A percentile compares a stretch with the other conserved stretches of the same genome.
Evolutionary conservation across 2,888 invertebrate genomes (phyloP).

Genomic region (Hyalella azteca): DNA sequence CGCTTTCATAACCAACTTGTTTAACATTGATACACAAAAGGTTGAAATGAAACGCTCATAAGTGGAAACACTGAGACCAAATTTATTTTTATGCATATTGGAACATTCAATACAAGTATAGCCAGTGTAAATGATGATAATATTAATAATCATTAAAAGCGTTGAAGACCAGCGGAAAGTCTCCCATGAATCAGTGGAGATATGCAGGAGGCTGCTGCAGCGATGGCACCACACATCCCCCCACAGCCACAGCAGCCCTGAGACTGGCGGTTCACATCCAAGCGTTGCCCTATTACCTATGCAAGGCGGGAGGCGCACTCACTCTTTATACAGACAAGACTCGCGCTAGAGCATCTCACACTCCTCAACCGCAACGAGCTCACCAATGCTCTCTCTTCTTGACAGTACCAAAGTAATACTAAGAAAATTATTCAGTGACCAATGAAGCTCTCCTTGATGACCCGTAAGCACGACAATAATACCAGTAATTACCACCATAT

Average conservation of each 20-base stretch:
- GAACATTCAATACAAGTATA: slow-evolving; percentile 58
- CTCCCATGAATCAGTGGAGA: slow-evolving; percentile 47
- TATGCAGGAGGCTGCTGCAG: slow-evolving; percentile 44
- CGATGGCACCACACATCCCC: slow-evolving; percentile 40
- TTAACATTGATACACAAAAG: too few relatives aligned
- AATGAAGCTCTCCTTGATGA: slow-evolving; percentile 14
- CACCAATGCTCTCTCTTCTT: not conserved
- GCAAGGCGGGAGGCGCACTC: slow-evolving; percentile 3
- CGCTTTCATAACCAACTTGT: too few relatives aligned
- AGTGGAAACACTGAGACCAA: slow-evolving; percentile 59
- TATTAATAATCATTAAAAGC: slow-evolving; percentile 46
- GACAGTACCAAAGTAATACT: slow-evolving; percentile 26
- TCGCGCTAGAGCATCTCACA: not conserved
- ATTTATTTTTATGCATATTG: slow-evolving; percentile 59
- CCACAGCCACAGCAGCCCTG: not conserved
- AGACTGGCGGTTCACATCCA: slow-evolving; percentile 35
- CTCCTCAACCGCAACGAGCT: not conserved
- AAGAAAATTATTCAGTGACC: not conserved
- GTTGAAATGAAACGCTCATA: slow-evolving; percentile 35
- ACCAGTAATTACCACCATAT: not conserved
- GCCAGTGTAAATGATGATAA: slow-evolving; percentile 55
- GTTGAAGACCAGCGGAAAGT: slow-evolving; percentile 49
- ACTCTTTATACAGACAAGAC: slow-evolving; percentile 4
- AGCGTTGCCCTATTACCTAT: slow-evolving; percentile 24
- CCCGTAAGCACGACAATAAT: not conserved